Percentiles rank a stretch among this genome's conserved stretches.
Conservation (phyloP, 2,888 invertebrate species). For the Volucella zonaria region DNA sequence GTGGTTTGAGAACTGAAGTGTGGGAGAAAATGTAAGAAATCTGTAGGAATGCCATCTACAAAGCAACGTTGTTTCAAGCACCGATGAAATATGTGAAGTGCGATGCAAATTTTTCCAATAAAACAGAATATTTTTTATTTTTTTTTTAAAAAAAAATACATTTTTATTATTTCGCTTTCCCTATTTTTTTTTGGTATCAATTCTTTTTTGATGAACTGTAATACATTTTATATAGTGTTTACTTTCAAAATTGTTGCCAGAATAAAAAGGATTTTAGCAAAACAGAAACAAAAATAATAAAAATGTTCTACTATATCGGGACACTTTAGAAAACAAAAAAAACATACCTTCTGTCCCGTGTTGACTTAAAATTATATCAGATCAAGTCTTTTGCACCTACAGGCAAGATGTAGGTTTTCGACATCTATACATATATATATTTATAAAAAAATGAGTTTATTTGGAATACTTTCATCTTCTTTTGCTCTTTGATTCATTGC, state of each 20-base stretch:
- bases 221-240: conserved; percentile 2
- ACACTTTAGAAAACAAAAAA: conserved; percentile 42
- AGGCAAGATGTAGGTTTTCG: conserved; percentile 36
- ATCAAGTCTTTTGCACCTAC: conserved; percentile 65
- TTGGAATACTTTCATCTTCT: conserved; percentile 72
- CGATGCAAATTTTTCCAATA: conserved; percentile 72
- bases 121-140: conserved; percentile 75
- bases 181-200: conserved; percentile 39
- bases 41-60: no score
- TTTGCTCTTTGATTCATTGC: conserved; percentile 60
- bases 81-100: not conserved
- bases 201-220: not conserved
- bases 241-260: not conserved
- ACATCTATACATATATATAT: conserved; percentile 64
- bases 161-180: conserved; percentile 46
- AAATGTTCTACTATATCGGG: conserved; percentile 23
- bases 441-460: conserved; percentile 49
- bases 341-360: conserved; percentile 39
- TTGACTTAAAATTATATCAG: conserved; percentile 73
- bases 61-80: not conserved
- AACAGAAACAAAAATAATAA: conserved; percentile 42
- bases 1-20: no score
- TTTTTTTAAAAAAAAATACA: conserved; percentile 24
- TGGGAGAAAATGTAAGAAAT: no score
- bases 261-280: not conserved